Evolutionary conservation across 1,140 invertebrate genomes (phyloP), one percentile per base, ranked within the genome.

Genomic region (Battus philenor): DNA sequence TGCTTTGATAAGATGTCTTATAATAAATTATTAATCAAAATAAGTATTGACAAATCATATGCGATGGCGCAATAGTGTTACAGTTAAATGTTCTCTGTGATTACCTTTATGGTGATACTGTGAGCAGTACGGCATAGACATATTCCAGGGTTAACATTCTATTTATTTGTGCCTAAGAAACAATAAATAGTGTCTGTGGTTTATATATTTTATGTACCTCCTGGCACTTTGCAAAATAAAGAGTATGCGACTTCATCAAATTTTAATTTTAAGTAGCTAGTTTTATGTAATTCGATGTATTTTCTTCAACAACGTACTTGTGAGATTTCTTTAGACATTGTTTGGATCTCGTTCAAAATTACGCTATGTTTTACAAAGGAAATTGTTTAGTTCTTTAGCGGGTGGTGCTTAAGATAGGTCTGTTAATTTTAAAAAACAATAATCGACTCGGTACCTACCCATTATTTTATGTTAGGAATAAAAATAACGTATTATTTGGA

Each of bases 341-440:
- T 79, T 74, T 65, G 68, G 75, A 76, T 79, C 69, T 77, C 68
- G 69, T 60, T 66, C 75, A 71, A 75, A 75, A 75, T 73, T 76
- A 58, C 71, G 61, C 66, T 56, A 53, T 62, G 56, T 52, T 68
- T 62, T 54, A 47, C 6, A 9, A 41, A 16, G 38, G 12, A 27
- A n/a, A 24, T 38, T 46, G 47, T 22, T 60, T 64, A 68, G 65
- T 47, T 50, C 38, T 63, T 47, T 69, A 71, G 72, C 69, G 73
- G 76, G 70, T 75, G 67, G 76, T 83, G 75, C 77, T 81, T 78
- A 81, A 67, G 57, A 60, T 62, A 58, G 50, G 53, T 54, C 59
- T 61, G 59, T 67, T 58, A 53, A 54, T 50, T 54, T 54, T 55
- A 41, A 47, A 50, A 53, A 50, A 49, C 31, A 50, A 46, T 52